phyloP scores from a whole-genome alignment of 2,888 invertebrate species.

The Branchipolynoe longqiensis region DNA sequence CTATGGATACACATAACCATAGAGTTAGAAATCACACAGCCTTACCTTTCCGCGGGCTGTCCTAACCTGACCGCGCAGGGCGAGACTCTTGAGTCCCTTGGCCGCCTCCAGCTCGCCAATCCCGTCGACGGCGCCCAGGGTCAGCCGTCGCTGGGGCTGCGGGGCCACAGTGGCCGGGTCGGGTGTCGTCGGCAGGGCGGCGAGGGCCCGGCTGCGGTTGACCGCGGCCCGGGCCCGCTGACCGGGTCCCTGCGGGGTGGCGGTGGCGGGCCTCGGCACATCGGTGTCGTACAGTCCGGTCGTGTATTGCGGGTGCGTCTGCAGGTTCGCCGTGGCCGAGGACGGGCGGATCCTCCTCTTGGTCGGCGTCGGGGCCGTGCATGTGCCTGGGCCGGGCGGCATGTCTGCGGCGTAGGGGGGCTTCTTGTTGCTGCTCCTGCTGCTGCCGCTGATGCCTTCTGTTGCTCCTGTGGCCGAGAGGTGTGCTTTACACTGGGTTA shows the following conservation, averaged over 20 bases:
- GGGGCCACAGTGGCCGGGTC: slow-evolving; percentile 63
- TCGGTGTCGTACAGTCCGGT: slow-evolving; percentile 76
- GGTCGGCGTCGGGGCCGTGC: slow-evolving; percentile 65
- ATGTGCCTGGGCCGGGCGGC: slow-evolving; percentile 62
- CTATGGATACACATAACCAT: too few relatives aligned
- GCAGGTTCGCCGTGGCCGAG: slow-evolving; percentile 79
- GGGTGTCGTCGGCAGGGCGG: slow-evolving; percentile 65
- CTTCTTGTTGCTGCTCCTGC: neutral
- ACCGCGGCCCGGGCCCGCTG: slow-evolving; percentile 77
- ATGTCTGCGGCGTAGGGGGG: slow-evolving; percentile 32
- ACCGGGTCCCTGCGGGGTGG: slow-evolving; percentile 64
- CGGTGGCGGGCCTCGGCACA: slow-evolving; percentile 74
- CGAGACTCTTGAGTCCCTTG: slow-evolving; percentile 67
- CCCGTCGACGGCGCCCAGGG: slow-evolving; percentile 76
- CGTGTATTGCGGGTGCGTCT: slow-evolving; percentile 77
- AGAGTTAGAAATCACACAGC: too few relatives aligned
- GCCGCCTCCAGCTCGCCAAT: slow-evolving; percentile 72
- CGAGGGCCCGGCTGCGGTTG: slow-evolving; percentile 64
- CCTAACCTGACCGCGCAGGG: neutral
- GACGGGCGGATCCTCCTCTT: slow-evolving; percentile 77
- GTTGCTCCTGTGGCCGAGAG: too few relatives aligned
- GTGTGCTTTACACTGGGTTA: neutral
- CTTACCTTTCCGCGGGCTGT: slow-evolving; percentile 60
- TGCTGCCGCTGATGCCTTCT: too few relatives aligned
- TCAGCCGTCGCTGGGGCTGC: slow-evolving; percentile 71